Percentiles rank a stretch among this genome's conserved stretches.
These are phyloP conservation scores for Drosophila bunnanda DNA, from an alignment of 2,888 invertebrate genomes.

Conservation along the genomic window DNA sequence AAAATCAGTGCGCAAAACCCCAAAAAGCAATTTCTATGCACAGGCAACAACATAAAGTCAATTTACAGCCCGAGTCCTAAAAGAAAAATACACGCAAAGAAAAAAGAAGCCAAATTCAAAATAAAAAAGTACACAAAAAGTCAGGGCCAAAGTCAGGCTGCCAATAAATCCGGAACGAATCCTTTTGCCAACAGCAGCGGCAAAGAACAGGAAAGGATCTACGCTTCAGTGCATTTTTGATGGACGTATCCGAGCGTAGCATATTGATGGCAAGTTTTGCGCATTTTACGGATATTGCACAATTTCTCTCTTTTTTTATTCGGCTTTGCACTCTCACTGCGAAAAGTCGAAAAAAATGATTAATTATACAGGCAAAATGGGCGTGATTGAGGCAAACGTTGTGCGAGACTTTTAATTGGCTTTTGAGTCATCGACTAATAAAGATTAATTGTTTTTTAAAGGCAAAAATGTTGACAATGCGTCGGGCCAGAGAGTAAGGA, in stretches of 20 bases:
- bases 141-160: slow-evolving; percentile 51
- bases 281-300: slow-evolving; percentile 81
- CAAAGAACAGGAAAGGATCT: slow-evolving; percentile 71
- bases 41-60: slow-evolving; percentile 42
- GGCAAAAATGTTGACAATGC: slow-evolving; percentile 69
- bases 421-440: slow-evolving; percentile 77
- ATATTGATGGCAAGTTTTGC: slow-evolving; percentile 81
- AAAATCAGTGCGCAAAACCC: slow-evolving; percentile 33
- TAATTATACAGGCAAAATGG: slow-evolving; percentile 62
- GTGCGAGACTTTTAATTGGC: slow-evolving; percentile 74
- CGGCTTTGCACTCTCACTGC: slow-evolving; percentile 10
- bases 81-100: slow-evolving; percentile 20
- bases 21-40: slow-evolving; percentile 53
- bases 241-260: slow-evolving; percentile 81
- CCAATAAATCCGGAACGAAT: slow-evolving; percentile 80
- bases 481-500: not conserved
- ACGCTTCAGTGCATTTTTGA: slow-evolving; percentile 79
- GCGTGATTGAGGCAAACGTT: slow-evolving; percentile 69
- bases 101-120: slow-evolving; percentile 13
- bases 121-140: slow-evolving; percentile 24
- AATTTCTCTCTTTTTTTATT: slow-evolving; percentile 56
- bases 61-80: slow-evolving; percentile 57
- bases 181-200: slow-evolving; percentile 66
- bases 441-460: slow-evolving; percentile 80
- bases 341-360: slow-evolving; percentile 63